phyloP scores from a whole-genome alignment of 2,888 invertebrate species.

The Amphipoea oculea region DNA sequence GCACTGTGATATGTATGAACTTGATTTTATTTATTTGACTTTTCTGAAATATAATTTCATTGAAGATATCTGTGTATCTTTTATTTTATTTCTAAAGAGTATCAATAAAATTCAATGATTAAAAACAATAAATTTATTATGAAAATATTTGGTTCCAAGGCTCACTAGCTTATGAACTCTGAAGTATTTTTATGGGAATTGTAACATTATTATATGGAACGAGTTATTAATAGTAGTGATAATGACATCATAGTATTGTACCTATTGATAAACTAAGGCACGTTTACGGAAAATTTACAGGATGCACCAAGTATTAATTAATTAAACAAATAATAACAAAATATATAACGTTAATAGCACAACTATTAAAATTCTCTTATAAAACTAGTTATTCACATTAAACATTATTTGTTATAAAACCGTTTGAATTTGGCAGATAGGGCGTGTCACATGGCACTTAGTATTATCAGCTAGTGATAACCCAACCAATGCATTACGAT shows the following conservation, averaged over 20 bases:
- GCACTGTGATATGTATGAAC: conserved; percentile 59
- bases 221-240: conserved; percentile 52
- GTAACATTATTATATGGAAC: conserved; percentile 41
- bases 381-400: conserved; percentile 55
- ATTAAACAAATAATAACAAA: conserved; percentile 54
- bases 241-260: conserved; percentile 62
- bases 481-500: conserved; percentile 88
- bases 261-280: conserved; percentile 54
- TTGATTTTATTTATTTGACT: conserved; percentile 17
- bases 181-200: conserved; percentile 53
- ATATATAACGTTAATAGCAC: conserved; percentile 55
- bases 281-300: conserved; percentile 64
- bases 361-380: conserved; percentile 53
- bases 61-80: conserved; percentile 22
- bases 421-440: conserved; percentile 83
- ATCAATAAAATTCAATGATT: conserved; percentile 57
- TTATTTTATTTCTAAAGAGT: conserved; percentile 9
- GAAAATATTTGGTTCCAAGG: conserved; percentile 69
- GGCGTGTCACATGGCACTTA: conserved; percentile 89
- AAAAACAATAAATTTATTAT: conserved; percentile 74
- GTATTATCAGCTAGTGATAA: conserved; percentile 86
- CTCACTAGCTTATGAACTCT: conserved; percentile 62
- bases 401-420: conserved; percentile 60
- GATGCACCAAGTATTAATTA: conserved; percentile 47
- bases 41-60: conserved; percentile 56